phyloP scores from a whole-genome alignment of 2,113 vertebrate species.

The Gasterosteus nipponicus region DNA sequence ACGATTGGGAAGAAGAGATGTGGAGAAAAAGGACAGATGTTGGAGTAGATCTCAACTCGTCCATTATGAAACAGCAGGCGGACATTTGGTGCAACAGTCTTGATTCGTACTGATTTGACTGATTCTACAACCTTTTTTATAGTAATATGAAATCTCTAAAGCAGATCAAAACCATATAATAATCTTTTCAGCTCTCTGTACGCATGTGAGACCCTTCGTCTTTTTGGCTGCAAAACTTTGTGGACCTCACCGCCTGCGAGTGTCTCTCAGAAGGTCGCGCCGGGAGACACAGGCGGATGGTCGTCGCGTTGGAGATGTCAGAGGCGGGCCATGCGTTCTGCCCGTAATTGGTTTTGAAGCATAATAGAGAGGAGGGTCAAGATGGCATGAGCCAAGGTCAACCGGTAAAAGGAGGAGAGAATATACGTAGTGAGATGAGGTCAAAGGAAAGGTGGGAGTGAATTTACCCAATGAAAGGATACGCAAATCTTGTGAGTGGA shows the following conservation, averaged over 20 bases:
- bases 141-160: conserved; percentile 32
- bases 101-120: conserved; percentile 5
- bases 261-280: neutral
- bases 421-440: neutral
- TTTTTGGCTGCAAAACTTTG: conserved; percentile 8
- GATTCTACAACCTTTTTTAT: conserved; percentile 26
- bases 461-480: neutral
- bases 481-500: conserved; percentile 9
- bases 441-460: conserved; percentile 18
- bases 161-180: conserved; percentile 30
- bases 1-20: conserved; percentile 14
- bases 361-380: conserved; percentile 2
- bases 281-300: neutral
- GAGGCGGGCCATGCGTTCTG: neutral
- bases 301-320: neutral
- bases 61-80: conserved; percentile 25
- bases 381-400: conserved; percentile 2
- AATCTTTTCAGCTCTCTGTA: conserved; percentile 13
- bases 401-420: neutral
- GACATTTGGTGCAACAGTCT: conserved; percentile 40
- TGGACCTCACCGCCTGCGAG: neutral
- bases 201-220: neutral
- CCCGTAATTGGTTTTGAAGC: conserved; percentile 7
- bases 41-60: conserved; percentile 32
- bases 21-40: conserved; percentile 33